These are phyloP conservation scores for Catostylus mosaicus DNA, from an alignment of 30 jellyfish, hydroid and myxozoan species.

Conservation along the genomic window DNA sequence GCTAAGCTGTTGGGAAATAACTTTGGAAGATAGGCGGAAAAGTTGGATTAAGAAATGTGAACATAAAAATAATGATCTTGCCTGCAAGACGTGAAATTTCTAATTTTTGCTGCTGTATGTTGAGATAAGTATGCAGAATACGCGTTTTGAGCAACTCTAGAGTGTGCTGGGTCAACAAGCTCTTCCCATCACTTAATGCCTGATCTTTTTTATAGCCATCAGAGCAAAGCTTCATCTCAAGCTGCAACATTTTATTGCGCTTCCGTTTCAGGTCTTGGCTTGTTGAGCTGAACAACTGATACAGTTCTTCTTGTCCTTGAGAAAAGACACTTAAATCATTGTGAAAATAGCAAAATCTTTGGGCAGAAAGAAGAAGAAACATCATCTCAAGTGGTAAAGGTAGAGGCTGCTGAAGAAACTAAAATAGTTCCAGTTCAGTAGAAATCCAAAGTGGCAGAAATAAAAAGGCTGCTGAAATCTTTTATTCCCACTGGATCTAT, in stretches of 20 bases:
- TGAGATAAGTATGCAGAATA: slow-evolving; percentile 12
- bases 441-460: not conserved
- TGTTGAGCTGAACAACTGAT: not conserved
- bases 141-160: slow-evolving; percentile 28
- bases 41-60: no score
- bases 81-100: slow-evolving; percentile 29
- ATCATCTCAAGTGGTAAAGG: not conserved
- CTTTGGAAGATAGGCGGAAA: no score
- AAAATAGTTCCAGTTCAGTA: no score
- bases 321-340: no score
- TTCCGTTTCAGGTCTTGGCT: not conserved
- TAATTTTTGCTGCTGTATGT: slow-evolving; percentile 29
- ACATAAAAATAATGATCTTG: no score
- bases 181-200: slow-evolving; percentile 13
- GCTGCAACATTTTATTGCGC: slow-evolving; percentile 1
- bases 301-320: slow-evolving; percentile 41
- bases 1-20: no score
- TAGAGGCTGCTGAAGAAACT: not conserved
- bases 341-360: no score
- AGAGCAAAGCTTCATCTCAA: slow-evolving; percentile 9
- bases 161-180: slow-evolving; percentile 5
- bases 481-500: not conserved
- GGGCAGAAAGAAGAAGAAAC: no score
- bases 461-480: not conserved
- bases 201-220: slow-evolving; percentile 11